phyloP scores from a whole-genome alignment of 2,113 vertebrate species.

The Corythornis cristatus region DNA sequence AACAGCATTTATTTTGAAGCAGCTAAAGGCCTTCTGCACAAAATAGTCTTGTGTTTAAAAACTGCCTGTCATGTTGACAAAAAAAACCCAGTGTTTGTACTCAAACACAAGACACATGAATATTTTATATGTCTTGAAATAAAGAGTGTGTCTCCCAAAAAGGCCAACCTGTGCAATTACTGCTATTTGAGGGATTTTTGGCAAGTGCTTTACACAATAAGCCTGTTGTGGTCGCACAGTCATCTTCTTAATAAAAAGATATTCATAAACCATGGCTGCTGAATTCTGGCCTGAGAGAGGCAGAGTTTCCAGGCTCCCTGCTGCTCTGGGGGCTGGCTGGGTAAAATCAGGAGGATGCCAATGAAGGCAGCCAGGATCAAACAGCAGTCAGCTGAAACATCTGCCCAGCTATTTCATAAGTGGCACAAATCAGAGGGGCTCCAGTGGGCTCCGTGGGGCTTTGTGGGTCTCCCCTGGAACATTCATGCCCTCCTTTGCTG shows the following conservation, averaged over 20 bases:
- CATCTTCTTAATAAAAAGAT: background rate
- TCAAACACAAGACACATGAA: background rate
- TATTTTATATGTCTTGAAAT: background rate
- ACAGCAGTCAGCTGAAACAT: background rate
- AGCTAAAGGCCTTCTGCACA: background rate
- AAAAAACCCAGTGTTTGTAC: constrained; percentile 14
- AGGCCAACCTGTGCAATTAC: background rate
- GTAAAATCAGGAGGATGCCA: background rate
- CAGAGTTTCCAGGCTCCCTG: background rate
- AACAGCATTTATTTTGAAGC: constrained; percentile 24
- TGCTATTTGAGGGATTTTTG: background rate
- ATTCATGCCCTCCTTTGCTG: background rate
- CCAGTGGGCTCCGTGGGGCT: background rate
- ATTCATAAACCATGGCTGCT: background rate
- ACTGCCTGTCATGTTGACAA: constrained; percentile 8
- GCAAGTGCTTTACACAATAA: background rate
- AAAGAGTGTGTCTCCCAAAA: background rate
- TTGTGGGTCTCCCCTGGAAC: background rate
- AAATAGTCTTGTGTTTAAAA: background rate
- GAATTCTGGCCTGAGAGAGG: background rate
- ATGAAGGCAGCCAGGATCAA: background rate
- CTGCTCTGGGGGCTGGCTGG: background rate
- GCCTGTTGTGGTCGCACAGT: background rate
- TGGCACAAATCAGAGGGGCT: background rate
- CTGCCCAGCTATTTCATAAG: background rate